Base-by-base conservation (phyloP, 2,888 invertebrate species). In the Drosophila nigricruria region DNA sequence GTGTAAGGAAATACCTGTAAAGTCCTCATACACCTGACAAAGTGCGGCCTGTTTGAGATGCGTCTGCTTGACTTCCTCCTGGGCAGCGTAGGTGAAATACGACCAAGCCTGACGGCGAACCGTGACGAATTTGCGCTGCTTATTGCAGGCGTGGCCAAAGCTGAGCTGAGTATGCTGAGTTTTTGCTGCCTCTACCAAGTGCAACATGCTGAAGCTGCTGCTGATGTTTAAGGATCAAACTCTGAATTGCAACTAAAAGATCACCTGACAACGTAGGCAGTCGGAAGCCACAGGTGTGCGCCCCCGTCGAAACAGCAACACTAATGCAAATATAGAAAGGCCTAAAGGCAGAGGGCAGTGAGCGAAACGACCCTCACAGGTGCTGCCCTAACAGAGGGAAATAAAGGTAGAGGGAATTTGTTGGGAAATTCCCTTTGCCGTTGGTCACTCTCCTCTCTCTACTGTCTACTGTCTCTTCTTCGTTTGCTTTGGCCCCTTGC, bases 21-120 rank as follows among this genome's bases (percentile, higher is more conserved):
- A 89, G 70, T 89, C 88, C 76, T 88, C 85, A 61, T 86, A 89
- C 70, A 86, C 86, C 57, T 86, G 88, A 73, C 72, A 88, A 5
- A 89, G 73, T 56, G 81, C 70, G 16, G 81, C 77, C 70, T 86
- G 80, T 34, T 80, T 72, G 23, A 88, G 76, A 53, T 81, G 63
- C 47, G 73, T 52, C 69, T 77, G 69, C 52, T 80, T 79, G 50
- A 74, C 63, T 54, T 70, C 72, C 40, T 88, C 86, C 60, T 61
- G 53, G 20, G 70, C 59, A 16, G 64, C 68, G 57, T 81, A 85
- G 14, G 81, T 77, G 77, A 88, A 84, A 71, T 86, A 84, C 23
- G 81, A 81, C 65, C 71, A 73, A 42, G 76, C 77, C 49, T 80
- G 62, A 27, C 73, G 73, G 40, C 73, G 85, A 65, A 88, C 86